Evolutionary conservation across 2,113 vertebrate genomes (phyloP), one percentile per base, ranked within the genome.

Genomic region (Papio anubis): DNA sequence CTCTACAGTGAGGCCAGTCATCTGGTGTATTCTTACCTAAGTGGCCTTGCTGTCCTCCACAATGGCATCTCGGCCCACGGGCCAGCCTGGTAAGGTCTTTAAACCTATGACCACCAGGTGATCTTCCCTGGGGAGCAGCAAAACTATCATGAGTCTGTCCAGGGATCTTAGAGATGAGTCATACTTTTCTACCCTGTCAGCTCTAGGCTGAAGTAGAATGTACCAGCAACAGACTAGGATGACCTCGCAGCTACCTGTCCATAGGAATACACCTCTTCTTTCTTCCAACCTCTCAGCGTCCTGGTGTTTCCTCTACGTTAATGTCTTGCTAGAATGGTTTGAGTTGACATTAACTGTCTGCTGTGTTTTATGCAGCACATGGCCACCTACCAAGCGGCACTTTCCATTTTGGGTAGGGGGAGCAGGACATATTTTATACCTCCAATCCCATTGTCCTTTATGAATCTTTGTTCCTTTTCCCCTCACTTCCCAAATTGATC

Each of bases 101-200:
- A 80, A 76, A 59, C 48, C 6, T 30, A 21, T 48, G 61, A 79
- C 43, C 48, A 75, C 32, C 30, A 83, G 25, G 35, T 64, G 83
- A 81, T 32, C 43, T 88, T 91, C 80, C 18, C 40, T 93, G n/a
- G 64, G 90, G 83, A 91, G 76, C 16, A 93, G 64, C 35, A 94
- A 76, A 92, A 16, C 48, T 20, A 55, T 72, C 38, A 35, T 27
- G 27, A 57, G 20, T 6, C 35, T 75, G 40, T 68, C 32, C 40
- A 90, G 87, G 30, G 64, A 87, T 70, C 48, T 68, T 92, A 87
- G 70, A 70, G 38, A 55, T 57, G 50, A 94, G 23, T 82, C 85
- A 86, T 10, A 27, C 16, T 68, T 95, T 95, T 88, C 91, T 79
- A 90, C 45, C 17, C 35, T 27, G 25, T 64, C 30, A 85, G 32